These are phyloP conservation scores for Drosophila asahinai DNA, from an alignment of 1,140 invertebrate genomes.

Conservation along the genomic window DNA sequence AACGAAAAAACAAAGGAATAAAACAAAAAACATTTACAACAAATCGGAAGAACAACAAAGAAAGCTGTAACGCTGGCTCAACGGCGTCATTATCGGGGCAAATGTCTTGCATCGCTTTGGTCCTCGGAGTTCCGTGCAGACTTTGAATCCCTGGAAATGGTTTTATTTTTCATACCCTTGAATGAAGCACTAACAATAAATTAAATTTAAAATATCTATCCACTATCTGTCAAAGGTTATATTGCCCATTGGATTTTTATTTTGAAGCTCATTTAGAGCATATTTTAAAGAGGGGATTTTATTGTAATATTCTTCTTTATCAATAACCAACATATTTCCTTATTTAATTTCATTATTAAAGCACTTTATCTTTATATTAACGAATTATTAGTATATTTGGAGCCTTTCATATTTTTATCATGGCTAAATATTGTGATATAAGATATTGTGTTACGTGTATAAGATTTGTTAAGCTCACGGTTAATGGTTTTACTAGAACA, in stretches of 20 bases:
- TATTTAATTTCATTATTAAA: not conserved
- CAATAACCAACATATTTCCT: not conserved
- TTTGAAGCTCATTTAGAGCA: not conserved
- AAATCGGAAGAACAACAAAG: slow-evolving; percentile 28
- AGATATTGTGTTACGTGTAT: too few species aligned
- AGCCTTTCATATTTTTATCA: too few species aligned
- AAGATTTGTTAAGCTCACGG: too few species aligned
- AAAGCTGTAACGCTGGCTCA: slow-evolving; percentile 52
- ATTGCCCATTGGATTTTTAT: too few species aligned
- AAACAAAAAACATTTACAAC: slow-evolving; percentile 13
- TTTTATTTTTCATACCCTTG: slow-evolving; percentile 32
- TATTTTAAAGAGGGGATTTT: too few species aligned
- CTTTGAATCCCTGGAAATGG: slow-evolving; percentile 14
- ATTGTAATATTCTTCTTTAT: not conserved
- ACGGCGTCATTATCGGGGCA: slow-evolving; percentile 74
- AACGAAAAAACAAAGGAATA: slow-evolving; percentile 6
- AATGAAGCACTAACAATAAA: slow-evolving; percentile 7
- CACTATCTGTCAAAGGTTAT: not conserved
- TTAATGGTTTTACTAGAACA: too few species aligned
- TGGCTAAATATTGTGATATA: too few species aligned
- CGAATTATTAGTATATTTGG: too few species aligned
- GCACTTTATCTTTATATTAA: not conserved
- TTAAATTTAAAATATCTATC: slow-evolving; percentile 1
- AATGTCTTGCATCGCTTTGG: slow-evolving; percentile 59
- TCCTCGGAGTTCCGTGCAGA: slow-evolving; percentile 8